These are phyloP conservation scores for Orius insidiosus DNA, from an alignment of 1,140 invertebrate genomes.

Conservation along the genomic window DNA sequence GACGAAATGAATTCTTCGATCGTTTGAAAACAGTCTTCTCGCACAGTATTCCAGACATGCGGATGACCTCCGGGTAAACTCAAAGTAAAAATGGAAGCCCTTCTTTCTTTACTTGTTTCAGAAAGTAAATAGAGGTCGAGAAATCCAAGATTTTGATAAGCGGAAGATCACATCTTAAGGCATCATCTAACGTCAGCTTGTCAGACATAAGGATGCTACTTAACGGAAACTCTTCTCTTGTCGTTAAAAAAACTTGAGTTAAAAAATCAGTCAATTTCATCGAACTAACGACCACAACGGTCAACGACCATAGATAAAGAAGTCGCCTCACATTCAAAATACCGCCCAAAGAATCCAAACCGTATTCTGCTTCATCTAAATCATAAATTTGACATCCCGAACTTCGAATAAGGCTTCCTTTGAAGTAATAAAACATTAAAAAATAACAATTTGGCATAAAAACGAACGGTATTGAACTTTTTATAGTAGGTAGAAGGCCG, in stretches of 20 bases:
- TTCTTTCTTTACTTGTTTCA: conserved; percentile 33
- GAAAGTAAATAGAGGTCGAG: conserved; percentile 44
- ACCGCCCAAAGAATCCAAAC: conserved; percentile 32
- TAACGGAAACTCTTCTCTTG: conserved; percentile 16
- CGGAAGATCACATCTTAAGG: conserved; percentile 35
- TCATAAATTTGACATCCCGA: conserved; percentile 29
- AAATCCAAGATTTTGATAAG: conserved; percentile 53
- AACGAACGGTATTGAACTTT: conserved; percentile 35
- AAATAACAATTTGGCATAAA: conserved; percentile 42
- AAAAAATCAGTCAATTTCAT: conserved; percentile 47
- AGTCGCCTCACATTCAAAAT: conserved; percentile 34
- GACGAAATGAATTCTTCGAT: conserved; percentile 41
- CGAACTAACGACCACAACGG: conserved; percentile 44
- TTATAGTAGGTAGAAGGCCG: conserved; percentile 33
- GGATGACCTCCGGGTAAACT: conserved; percentile 62
- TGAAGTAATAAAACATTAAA: conserved; percentile 36
- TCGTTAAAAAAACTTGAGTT: conserved; percentile 37
- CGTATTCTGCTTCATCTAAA: conserved; percentile 29
- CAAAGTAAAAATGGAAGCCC: conserved; percentile 43
- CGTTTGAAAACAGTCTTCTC: conserved; percentile 36
- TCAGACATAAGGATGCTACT: not conserved
- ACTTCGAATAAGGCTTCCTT: conserved; percentile 28
- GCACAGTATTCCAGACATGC: conserved; percentile 55
- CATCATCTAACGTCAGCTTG: conserved; percentile 32
- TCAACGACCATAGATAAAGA: conserved; percentile 45